Percentiles rank a stretch among this genome's conserved stretches.
Evolutionary conservation across 2,888 invertebrate species (phyloP).

Genomic region (Tenthredo livida): DNA sequence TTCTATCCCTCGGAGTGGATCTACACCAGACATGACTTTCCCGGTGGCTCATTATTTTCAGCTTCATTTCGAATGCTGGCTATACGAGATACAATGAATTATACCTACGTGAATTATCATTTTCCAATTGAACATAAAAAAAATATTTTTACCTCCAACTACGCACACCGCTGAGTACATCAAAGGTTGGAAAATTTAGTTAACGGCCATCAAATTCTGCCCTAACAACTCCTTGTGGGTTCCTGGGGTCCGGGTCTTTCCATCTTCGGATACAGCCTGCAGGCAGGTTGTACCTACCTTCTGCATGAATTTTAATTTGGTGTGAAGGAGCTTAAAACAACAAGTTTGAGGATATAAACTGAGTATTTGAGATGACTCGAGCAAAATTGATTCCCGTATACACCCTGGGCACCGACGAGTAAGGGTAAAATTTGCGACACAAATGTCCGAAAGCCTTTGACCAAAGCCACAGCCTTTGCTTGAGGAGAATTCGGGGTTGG

Average conservation of each 20-base stretch:
- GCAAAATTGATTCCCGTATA: slow-evolving; percentile 34
- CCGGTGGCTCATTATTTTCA: neutral
- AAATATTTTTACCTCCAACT: neutral
- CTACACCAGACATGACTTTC: neutral
- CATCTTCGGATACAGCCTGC: neutral
- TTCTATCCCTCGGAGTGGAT: neutral
- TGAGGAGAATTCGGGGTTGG: slow-evolving; percentile 20
- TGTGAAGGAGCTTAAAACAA: slow-evolving; percentile 5
- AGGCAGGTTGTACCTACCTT: neutral
- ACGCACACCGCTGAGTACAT: neutral
- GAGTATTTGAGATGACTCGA: neutral
- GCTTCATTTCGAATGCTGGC: neutral
- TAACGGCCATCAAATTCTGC: neutral
- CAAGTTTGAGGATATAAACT: slow-evolving; percentile 2
- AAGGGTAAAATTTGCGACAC: slow-evolving; percentile 49
- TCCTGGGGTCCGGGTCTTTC: neutral
- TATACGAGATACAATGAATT: neutral
- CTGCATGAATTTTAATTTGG: neutral
- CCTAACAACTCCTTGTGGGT: neutral
- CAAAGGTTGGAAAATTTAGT: neutral
- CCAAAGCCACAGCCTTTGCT: slow-evolving; percentile 38
- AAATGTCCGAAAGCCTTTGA: slow-evolving; percentile 50
- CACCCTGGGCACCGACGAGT: neutral
- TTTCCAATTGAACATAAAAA: neutral
- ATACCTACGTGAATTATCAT: neutral